A percentile compares a stretch with the other conserved stretches of the same genome.
These are phyloP conservation scores for Labeo catla DNA, from an alignment of 2,113 vertebrate species.

Conservation along the genomic window DNA sequence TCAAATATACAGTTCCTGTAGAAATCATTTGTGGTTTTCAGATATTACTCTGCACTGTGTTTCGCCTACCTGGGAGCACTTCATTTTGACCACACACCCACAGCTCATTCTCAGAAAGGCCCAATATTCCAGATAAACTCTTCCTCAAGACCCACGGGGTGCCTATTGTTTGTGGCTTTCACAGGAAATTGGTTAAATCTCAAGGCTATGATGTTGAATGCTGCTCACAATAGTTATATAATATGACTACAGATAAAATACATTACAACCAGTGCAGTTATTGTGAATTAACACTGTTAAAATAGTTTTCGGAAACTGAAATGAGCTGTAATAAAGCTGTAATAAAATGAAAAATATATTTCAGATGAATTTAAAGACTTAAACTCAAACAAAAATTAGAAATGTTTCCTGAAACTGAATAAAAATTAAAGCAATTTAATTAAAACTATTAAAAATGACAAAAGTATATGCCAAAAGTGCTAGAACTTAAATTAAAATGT, in stretches of 20 bases:
- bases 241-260: background rate
- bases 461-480: background rate
- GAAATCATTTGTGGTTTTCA: conserved; percentile 55
- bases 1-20: conserved; percentile 41
- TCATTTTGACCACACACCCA: conserved; percentile 53
- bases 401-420: background rate
- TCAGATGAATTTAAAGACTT: background rate
- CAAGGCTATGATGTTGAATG: background rate
- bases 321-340: background rate
- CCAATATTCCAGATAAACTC: conserved; percentile 36
- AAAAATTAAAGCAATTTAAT: too few relatives aligned
- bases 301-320: background rate
- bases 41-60: conserved; percentile 32
- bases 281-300: background rate
- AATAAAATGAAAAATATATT: background rate
- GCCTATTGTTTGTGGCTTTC: conserved; percentile 33
- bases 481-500: background rate
- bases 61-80: conserved; percentile 46
- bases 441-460: too few relatives aligned
- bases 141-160: conserved; percentile 21
- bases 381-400: background rate
- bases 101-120: conserved; percentile 34
- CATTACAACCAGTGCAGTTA: background rate
- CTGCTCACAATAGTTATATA: background rate
- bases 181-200: conserved; percentile 27